phyloP scores from a whole-genome alignment of 2,797 vertebrate species.

The Telmatherina bonti region DNA sequence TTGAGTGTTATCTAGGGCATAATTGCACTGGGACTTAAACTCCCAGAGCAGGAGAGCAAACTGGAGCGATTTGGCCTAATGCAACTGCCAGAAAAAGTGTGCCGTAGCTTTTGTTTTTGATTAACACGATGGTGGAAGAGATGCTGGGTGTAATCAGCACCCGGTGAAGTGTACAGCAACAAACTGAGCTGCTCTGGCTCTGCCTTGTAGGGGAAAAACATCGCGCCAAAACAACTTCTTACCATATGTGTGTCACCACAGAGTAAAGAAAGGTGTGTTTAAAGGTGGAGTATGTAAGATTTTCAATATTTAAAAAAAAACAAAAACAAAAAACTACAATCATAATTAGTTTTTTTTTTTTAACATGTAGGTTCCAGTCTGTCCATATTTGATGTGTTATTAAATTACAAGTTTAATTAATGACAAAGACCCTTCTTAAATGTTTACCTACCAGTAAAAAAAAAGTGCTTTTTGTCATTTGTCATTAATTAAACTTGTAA shows the following conservation, averaged over 20 bases:
- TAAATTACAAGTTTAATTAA: too few species aligned
- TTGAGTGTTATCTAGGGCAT: conserved; percentile 45
- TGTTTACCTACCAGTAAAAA: too few species aligned
- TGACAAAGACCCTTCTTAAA: too few species aligned
- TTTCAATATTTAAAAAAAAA: too few species aligned
- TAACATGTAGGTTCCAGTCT: too few species aligned
- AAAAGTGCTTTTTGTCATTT: too few species aligned
- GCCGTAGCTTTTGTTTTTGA: conserved; percentile 69
- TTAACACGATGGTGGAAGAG: conserved; percentile 60
- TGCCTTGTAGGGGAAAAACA: conserved; percentile 15
- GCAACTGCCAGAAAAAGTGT: conserved; percentile 54
- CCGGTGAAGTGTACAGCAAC: conserved; percentile 25
- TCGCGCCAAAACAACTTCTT: conserved; percentile 23
- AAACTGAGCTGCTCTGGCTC: conserved; percentile 41
- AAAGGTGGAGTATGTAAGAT: too few species aligned
- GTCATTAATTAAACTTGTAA: too few species aligned
- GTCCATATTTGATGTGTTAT: too few species aligned
- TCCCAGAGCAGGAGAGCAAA: conserved; percentile 63
- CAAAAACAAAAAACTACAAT: too few species aligned
- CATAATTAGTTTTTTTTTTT: too few species aligned
- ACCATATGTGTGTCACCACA: conserved; percentile 5
- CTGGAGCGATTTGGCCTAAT: conserved; percentile 53
- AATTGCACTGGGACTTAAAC: conserved; percentile 67
- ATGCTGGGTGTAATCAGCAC: conserved; percentile 53
- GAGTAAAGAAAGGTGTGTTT: too few species aligned